phyloP scores from a whole-genome alignment of 2,797 vertebrate species.

The Lepus oiostolus region DNA sequence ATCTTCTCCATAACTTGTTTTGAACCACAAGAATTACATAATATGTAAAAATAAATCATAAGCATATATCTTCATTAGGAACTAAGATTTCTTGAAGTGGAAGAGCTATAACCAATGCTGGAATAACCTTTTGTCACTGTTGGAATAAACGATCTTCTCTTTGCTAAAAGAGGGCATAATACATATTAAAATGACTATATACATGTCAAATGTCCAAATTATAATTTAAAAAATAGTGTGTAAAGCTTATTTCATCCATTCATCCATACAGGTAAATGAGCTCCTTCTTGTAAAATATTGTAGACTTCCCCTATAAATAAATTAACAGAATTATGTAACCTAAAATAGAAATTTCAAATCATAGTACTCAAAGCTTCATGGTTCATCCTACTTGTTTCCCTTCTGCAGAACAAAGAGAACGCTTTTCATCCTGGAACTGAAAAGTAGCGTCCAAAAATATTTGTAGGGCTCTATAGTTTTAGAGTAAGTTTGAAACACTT shows the following conservation, averaged over 20 bases:
- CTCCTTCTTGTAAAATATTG: background rate
- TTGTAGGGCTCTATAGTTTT: background rate
- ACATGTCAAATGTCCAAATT: background rate
- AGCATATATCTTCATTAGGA: slow-evolving; percentile 29
- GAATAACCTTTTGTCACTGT: background rate
- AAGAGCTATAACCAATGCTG: slow-evolving; percentile 7
- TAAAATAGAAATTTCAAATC: slow-evolving; percentile 12
- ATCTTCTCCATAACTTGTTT: background rate
- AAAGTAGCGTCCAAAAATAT: background rate
- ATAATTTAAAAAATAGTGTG: background rate
- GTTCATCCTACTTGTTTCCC: background rate
- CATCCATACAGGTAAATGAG: background rate
- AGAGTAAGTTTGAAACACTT: background rate
- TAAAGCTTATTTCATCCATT: background rate
- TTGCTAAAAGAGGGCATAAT: background rate
- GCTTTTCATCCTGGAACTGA: background rate
- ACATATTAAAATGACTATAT: slow-evolving; percentile 21
- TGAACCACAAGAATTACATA: slow-evolving; percentile 4
- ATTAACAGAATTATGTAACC: slow-evolving; percentile 30
- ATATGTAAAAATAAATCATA: background rate
- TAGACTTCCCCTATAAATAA: background rate
- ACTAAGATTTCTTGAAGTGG: slow-evolving; percentile 30
- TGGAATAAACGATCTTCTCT: slow-evolving; percentile 33
- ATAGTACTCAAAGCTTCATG: background rate
- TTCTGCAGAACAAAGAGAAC: background rate